Evolutionary conservation across 2,113 vertebrate species (phyloP).

Genomic region (Tupaia chinensis): DNA sequence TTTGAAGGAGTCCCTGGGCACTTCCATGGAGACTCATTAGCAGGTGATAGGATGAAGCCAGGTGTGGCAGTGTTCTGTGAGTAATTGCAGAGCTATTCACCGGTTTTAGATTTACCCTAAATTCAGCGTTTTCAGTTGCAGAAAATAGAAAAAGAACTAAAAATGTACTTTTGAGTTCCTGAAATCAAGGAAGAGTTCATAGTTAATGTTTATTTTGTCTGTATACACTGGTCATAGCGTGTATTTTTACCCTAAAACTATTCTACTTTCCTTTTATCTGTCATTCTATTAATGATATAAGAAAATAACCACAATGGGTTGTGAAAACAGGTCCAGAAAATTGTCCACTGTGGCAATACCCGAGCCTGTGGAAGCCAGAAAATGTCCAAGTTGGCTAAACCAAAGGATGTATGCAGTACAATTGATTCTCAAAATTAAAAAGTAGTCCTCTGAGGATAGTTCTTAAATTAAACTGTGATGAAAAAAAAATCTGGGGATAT

Average conservation of each 20-base stretch:
- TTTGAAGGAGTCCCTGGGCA: background rate
- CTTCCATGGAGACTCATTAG: background rate
- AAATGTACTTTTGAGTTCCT: conserved; percentile 3
- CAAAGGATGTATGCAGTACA: background rate
- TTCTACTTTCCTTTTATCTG: background rate
- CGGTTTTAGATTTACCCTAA: background rate
- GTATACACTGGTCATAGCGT: background rate
- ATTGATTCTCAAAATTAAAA: conserved; percentile 18
- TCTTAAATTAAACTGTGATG: conserved; percentile 38
- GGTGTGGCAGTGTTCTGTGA: background rate
- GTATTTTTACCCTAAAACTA: conserved; percentile 37
- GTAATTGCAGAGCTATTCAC: background rate
- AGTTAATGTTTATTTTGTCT: conserved; percentile 11
- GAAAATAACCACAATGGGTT: background rate
- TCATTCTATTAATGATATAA: conserved; percentile 31
- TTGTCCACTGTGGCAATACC: background rate
- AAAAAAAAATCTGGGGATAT: background rate
- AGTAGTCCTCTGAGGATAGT: background rate
- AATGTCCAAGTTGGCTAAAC: background rate
- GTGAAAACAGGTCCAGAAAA: background rate
- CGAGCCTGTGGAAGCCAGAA: background rate
- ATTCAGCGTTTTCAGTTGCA: background rate
- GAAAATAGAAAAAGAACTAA: conserved; percentile 19
- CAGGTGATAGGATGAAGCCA: background rate
- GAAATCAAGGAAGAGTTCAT: background rate